These are phyloP conservation scores for Chionis minor DNA, from an alignment of 2,113 vertebrate species.

Conservation along the genomic window DNA sequence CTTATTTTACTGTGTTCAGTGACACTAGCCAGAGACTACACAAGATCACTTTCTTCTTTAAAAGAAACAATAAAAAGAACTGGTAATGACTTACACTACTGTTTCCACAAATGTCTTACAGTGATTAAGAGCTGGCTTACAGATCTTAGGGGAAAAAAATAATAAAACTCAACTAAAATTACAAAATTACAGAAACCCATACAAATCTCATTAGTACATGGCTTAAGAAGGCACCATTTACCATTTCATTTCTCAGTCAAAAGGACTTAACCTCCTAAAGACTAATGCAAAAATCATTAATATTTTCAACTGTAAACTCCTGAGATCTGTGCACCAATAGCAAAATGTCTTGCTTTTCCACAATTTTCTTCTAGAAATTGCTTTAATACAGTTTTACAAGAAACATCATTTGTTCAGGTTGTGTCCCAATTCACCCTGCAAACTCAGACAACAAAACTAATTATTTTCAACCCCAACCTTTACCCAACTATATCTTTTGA, in stretches of 20 bases:
- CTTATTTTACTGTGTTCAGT: neutral
- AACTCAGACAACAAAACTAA: conserved; percentile 39
- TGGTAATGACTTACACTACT: neutral
- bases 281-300: conserved; percentile 22
- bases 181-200: neutral
- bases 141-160: neutral
- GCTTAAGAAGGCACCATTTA: neutral
- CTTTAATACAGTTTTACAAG: conserved; percentile 33
- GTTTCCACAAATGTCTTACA: neutral
- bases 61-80: neutral
- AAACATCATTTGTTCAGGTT: conserved; percentile 26
- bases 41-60: neutral
- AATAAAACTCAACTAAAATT: neutral
- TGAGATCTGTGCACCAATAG: neutral
- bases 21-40: neutral
- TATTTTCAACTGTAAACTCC: conserved; percentile 25
- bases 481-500: conserved; percentile 1
- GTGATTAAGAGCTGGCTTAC: neutral
- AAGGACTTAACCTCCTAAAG: neutral
- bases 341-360: neutral
- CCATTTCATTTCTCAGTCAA: neutral
- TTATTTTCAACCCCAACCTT: conserved; percentile 24
- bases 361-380: conserved; percentile 40
- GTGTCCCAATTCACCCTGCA: conserved; percentile 20
- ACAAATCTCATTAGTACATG: neutral